Base-by-base conservation (phyloP, 2,888 invertebrate species). In the Eupithecia centaureata region DNA sequence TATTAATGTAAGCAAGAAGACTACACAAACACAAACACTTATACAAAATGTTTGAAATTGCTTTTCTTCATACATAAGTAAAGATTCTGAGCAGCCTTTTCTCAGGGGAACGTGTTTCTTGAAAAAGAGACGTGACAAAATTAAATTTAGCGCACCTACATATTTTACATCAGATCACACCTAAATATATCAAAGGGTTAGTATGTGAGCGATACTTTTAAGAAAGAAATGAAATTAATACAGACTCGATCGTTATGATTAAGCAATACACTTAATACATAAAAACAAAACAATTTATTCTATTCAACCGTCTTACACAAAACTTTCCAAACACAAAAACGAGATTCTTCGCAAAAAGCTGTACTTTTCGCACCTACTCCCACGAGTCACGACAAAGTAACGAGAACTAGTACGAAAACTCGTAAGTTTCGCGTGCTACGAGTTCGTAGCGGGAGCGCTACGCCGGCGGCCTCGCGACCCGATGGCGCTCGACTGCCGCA, bases 401-500 rank as follows among this genome's bases (percentile, higher is more conserved):
- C 47, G 8, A 7, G 15, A 52, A 52, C 27, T 52, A 27, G 57
- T 18, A 32, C 32, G 57, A 32, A 2, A 57, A 30, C 68, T 82
- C 77, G 78, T 80, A 80, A 71, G 78, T 79, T 82, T 78, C 82
- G 81, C 75, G 77, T 71, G 76, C 77, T 78, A 76, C 73, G 76
- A 65, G 74, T 25, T n/a, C 47, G 42, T 30, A n/a, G 42, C 30
- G 22, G 27, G 25, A 28, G 3, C 35, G 57, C 57, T 57, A 57
- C 56, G 67, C 75, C 76, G 76, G 76, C 74, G 67, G 70, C 70
- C 59, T 74, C 68, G 77, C 80, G 83, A 82, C 81, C 84, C 81
- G 78, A 74, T 77, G 73, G 78, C 80, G 77, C 78, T 78, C 79
- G 73, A 84, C 84, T 84, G 84, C 82, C 83, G 84, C 81, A 81